Evolutionary conservation across 2,113 vertebrate genomes (phyloP).

Genomic region (Gobiocypris rarus): DNA sequence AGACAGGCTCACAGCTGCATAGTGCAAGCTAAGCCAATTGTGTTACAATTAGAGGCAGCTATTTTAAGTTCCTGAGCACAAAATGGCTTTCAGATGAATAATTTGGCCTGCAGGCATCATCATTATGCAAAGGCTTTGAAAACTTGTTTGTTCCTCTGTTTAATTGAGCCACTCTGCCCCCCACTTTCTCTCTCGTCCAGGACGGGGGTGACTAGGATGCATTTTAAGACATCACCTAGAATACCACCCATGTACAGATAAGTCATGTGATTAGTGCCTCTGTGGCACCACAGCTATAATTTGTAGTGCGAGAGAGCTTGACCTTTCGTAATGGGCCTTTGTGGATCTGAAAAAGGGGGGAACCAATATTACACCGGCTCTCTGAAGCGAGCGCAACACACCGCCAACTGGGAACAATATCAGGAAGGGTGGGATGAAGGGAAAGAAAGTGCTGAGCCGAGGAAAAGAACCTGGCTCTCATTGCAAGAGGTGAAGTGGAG

Average conservation of each 20-base stretch:
- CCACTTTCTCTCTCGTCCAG: not conserved
- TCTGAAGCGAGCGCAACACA: conserved; percentile 18
- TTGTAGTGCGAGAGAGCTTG: conserved; percentile 26
- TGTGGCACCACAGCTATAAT: conserved; percentile 28
- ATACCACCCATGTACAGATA: conserved; percentile 27
- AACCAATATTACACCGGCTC: conserved; percentile 15
- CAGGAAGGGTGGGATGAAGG: conserved; percentile 36
- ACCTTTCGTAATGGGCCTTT: conserved; percentile 42
- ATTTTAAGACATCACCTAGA: conserved; percentile 26
- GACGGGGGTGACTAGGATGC: conserved; percentile 20
- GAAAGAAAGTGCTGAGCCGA: conserved; percentile 44
- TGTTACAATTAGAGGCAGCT: conserved; percentile 79
- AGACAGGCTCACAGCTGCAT: conserved; percentile 79
- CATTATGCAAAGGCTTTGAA: conserved; percentile 76
- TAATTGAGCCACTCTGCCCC: conserved; percentile 50
- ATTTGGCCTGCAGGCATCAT: conserved; percentile 75
- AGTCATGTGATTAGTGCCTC: conserved; percentile 41
- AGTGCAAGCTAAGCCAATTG: conserved; percentile 77
- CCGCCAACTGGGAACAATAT: conserved; percentile 35
- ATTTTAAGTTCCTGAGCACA: conserved; percentile 76
- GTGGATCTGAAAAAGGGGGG: conserved; percentile 8
- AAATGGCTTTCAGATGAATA: conserved; percentile 76
- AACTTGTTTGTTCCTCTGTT: conserved; percentile 77
- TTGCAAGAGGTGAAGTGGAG: conserved; percentile 50
- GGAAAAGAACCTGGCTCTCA: conserved; percentile 46